Base-by-base conservation (phyloP, 2,113 vertebrate species). In the Merops nubicus region DNA sequence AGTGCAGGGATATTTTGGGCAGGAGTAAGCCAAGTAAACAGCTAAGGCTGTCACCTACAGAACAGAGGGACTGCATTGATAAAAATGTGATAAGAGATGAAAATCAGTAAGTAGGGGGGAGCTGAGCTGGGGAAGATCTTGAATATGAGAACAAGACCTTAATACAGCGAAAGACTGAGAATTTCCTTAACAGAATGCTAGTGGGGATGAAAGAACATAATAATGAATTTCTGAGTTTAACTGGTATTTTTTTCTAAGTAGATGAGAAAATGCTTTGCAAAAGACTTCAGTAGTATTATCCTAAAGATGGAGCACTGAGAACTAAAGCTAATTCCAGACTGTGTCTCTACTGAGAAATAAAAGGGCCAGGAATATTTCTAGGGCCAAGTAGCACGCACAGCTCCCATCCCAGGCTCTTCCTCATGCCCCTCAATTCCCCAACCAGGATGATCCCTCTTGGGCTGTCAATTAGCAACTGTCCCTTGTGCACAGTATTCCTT, bases 391-490 rank as follows among this genome's bases (percentile, higher is more conserved):
- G 6, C 23, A 50, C 12, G 23, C 6, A 62, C 26, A 62, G 3
- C 2, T 82, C 6, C 8, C 11, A 15, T 40, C 5, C 11, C 17
- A 72, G 29, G 7, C 1, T 76, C 5, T 26, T 48, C 79, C 22
- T 14, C 1, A 0, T 26, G 2, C 4, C 4, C 7, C 6, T 7
- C 11, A 11, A 36, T 4, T 12, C 1, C 8, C 7, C 0, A 0
- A 40, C 9, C 2, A 20, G 14, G 20, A 40, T 48, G 21, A 51
- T 65, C 62, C 14, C 7, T 4, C 4, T 70, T 10, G 48, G 8
- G 5, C 6, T 85, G 15, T 5, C 31, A 47, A 19, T 31, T 21
- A 70, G 19, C 8, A 67, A 4, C 31, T 54, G 28, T 45, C 18
- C 6, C 21, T 62, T 63, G 18, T 14, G 22, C 3, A 50, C 1